These are phyloP conservation scores for Monochamus alternatus DNA, from an alignment of 2,888 invertebrate genomes.

Conservation along the genomic window DNA sequence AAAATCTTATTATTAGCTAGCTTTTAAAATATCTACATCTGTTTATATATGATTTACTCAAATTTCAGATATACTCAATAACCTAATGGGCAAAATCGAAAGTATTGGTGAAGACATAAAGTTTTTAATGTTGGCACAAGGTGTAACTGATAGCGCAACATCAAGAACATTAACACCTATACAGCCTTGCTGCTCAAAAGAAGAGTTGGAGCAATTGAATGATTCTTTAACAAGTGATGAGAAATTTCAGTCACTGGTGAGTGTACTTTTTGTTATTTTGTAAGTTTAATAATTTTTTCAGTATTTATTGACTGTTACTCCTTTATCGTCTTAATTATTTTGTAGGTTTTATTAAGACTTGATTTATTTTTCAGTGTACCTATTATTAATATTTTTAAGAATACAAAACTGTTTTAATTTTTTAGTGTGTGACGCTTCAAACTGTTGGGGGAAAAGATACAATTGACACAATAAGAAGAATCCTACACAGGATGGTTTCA, in stretches of 20 bases:
- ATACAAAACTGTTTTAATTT: not conserved
- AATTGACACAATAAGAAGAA: not conserved
- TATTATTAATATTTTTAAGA: not conserved
- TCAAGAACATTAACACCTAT: not conserved
- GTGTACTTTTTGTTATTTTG: not conserved
- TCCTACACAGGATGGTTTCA: not conserved
- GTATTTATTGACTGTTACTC: not conserved
- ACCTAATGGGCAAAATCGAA: not conserved
- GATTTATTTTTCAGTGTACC: not conserved
- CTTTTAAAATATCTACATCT: not conserved
- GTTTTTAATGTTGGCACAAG: conserved; percentile 1
- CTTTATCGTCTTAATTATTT: too few relatives aligned
- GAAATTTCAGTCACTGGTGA: not conserved
- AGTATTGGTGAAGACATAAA: not conserved
- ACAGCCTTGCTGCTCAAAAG: not conserved
- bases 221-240: not conserved
- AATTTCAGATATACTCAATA: not conserved
- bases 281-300: not conserved
- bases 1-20: not conserved
- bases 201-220: not conserved
- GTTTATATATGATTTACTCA: not conserved
- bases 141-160: not conserved
- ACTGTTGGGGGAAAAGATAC: not conserved
- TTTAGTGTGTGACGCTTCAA: not conserved
- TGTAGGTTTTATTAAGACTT: not conserved